Percentiles rank a stretch among this genome's conserved stretches.
These are phyloP conservation scores for Poecilia gillii DNA, from an alignment of 2,797 vertebrate species.

Conservation along the genomic window DNA sequence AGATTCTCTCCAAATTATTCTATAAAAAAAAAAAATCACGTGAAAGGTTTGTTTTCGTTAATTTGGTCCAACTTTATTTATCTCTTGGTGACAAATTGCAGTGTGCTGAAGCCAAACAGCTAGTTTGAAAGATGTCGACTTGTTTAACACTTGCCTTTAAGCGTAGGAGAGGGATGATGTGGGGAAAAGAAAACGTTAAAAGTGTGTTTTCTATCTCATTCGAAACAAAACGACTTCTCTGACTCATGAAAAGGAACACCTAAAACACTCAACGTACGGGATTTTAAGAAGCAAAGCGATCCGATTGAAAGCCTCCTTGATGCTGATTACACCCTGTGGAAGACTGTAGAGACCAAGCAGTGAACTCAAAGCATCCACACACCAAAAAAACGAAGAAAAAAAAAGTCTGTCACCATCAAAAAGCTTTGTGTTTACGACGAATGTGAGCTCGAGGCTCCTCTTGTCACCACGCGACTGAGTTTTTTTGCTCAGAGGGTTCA, in stretches of 20 bases:
- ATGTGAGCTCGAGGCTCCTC: constrained; percentile 48
- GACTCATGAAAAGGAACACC: constrained; percentile 22
- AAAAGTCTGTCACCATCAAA: neutral
- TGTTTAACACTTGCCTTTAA: constrained; percentile 21
- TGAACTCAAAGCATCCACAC: neutral
- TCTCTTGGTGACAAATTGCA: constrained; percentile 38
- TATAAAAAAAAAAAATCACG: neutral
- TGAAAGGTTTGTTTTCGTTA: constrained; percentile 40
- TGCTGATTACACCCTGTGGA: constrained; percentile 69
- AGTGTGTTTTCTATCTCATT: neutral
- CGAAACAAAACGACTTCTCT: constrained; percentile 31
- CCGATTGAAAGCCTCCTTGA: constrained; percentile 53
- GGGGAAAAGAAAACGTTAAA: neutral
- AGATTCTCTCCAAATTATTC: neutral
- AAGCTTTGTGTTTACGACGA: constrained; percentile 38
- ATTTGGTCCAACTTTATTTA: constrained; percentile 75
- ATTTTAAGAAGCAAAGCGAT: constrained; percentile 10
- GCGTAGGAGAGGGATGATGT: neutral
- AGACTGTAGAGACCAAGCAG: constrained; percentile 67
- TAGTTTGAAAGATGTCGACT: constrained; percentile 19
- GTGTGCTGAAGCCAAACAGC: constrained; percentile 44
- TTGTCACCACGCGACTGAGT: constrained; percentile 18
- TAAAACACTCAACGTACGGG: constrained; percentile 11
- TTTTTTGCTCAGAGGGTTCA: constrained; percentile 39
- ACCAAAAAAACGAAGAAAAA: neutral